Evolutionary conservation across 2,113 vertebrate genomes (phyloP).

Genomic region (Silurus asotus): DNA sequence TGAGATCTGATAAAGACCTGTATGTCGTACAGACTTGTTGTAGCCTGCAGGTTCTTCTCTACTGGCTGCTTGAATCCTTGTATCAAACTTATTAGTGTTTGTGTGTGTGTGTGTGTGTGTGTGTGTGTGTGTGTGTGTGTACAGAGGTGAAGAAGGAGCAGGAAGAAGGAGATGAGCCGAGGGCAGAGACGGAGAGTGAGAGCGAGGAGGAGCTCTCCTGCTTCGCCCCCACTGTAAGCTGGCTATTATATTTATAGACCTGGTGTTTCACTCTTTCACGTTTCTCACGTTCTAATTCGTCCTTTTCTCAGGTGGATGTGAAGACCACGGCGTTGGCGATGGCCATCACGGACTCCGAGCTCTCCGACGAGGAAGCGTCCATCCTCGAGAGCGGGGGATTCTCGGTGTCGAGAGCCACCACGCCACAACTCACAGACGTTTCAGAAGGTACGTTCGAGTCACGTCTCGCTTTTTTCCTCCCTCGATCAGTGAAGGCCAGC

Average conservation of each 20-base stretch:
- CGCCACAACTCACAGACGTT: conserved; percentile 90
- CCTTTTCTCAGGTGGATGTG: conserved; percentile 72
- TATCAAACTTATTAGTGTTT: neutral
- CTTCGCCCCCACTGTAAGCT: conserved; percentile 88
- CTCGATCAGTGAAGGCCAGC: no score
- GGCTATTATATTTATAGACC: no score
- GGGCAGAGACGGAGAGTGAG: conserved; percentile 94
- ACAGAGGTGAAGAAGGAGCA: conserved; percentile 80
- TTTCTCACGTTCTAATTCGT: neutral
- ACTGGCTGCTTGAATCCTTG: neutral
- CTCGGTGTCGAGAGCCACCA: conserved; percentile 94
- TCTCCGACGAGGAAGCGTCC: conserved; percentile 96
- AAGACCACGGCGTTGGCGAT: conserved; percentile 92
- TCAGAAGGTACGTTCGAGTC: conserved; percentile 81
- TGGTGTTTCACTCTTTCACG: no score
- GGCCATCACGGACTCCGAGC: conserved; percentile 96
- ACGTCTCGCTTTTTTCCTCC: no score
- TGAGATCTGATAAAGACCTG: neutral
- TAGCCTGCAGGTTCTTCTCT: neutral
- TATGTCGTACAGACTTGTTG: neutral
- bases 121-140: conserved; percentile 31
- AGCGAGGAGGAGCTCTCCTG: conserved; percentile 95
- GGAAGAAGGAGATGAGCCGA: conserved; percentile 84
- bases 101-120: conserved; percentile 10
- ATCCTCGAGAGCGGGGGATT: conserved; percentile 97